These are phyloP conservation scores for Vombatus ursinus DNA, from an alignment of 2,113 vertebrate species.

Conservation along the genomic window DNA sequence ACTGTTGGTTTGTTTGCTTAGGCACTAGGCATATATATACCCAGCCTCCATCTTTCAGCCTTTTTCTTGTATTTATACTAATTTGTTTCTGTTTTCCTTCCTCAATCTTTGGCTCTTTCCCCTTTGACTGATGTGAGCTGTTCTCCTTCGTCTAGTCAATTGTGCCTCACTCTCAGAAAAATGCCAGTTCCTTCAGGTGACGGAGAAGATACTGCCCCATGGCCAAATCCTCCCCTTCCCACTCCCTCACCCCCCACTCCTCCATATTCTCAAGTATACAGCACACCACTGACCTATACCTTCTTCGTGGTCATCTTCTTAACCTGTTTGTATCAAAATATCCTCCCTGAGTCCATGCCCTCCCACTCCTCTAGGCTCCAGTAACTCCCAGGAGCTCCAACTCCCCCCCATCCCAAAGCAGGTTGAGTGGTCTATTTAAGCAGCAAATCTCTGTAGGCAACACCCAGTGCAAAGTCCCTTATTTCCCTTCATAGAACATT, in stretches of 20 bases:
- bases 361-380: not conserved
- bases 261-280: not conserved
- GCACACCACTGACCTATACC: not conserved
- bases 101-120: not conserved
- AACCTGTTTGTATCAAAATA: not conserved
- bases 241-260: too few species aligned
- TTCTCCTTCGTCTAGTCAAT: not conserved
- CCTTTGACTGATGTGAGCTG: not conserved
- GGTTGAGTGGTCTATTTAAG: too few species aligned
- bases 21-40: not conserved
- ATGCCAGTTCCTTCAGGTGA: not conserved
- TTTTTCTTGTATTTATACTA: not conserved
- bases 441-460: too few species aligned
- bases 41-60: not conserved
- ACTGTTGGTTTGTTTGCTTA: not conserved
- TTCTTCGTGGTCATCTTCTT: not conserved
- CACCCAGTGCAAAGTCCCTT: too few species aligned
- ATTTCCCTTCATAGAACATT: too few species aligned
- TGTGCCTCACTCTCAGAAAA: not conserved
- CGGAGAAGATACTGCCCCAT: not conserved
- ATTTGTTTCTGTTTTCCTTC: not conserved
- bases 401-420: too few species aligned
- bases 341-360: not conserved
- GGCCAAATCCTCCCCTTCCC: too few species aligned
- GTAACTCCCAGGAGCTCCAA: too few species aligned